phyloP scores from a whole-genome alignment of 2,888 invertebrate genomes.

The Drosophila antonietae region DNA sequence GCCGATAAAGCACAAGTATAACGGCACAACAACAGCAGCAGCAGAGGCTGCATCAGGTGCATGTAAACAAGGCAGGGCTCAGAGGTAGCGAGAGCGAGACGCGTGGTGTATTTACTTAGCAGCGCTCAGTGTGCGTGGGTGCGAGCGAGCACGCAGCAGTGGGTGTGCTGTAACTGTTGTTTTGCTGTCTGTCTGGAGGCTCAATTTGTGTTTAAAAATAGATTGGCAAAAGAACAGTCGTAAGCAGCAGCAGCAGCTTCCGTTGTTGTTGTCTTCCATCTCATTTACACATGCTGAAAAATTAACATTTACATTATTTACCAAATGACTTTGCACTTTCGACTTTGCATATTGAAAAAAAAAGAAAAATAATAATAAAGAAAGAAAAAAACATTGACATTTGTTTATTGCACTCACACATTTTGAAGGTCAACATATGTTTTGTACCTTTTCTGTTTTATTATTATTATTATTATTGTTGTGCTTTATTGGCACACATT shows the following conservation, averaged over 20 bases:
- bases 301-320: conserved; percentile 37
- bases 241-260: background rate
- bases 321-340: conserved; percentile 59
- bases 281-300: conserved; percentile 14
- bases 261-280: background rate
- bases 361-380: background rate
- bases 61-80: conserved; percentile 38
- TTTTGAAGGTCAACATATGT: conserved; percentile 67
- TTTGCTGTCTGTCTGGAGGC: conserved; percentile 21
- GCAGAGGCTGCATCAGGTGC: conserved; percentile 41
- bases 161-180: conserved; percentile 16
- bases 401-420: conserved; percentile 31
- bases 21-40: conserved; percentile 19
- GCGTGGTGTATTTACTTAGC: background rate
- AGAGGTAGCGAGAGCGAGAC: background rate
- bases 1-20: conserved; percentile 50
- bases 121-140: background rate
- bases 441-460: conserved; percentile 20
- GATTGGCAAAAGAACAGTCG: conserved; percentile 2
- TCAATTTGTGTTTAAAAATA: conserved; percentile 23
- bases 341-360: conserved; percentile 47
- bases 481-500: conserved; percentile 60
- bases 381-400: conserved; percentile 26
- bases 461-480: conserved; percentile 31
- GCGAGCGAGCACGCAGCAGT: background rate